These are phyloP conservation scores for Paramuricea clavata DNA, from an alignment of 92 coral and sea anemone species.

Conservation along the genomic window DNA sequence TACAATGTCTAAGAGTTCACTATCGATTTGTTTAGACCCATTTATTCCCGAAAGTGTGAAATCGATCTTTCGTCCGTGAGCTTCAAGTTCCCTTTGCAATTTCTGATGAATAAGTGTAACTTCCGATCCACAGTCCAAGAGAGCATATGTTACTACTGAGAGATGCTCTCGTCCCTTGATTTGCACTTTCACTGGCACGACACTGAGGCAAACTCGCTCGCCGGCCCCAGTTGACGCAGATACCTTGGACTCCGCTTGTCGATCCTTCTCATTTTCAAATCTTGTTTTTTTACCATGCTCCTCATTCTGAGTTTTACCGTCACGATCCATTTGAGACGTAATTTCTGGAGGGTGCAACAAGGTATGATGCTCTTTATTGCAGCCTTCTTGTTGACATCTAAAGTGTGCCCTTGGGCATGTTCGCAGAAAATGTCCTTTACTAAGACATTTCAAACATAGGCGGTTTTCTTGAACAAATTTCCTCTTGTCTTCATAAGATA, in stretches of 20 bases:
- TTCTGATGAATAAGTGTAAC: conserved; percentile 73
- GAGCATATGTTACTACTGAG: conserved; percentile 66
- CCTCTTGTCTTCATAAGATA: neutral
- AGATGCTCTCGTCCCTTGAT: conserved; percentile 55
- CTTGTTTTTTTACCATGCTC: neutral
- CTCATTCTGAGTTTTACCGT: neutral
- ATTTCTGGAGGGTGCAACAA: neutral
- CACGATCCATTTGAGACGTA: neutral
- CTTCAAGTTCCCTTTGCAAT: conserved; percentile 46
- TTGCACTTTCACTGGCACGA: conserved; percentile 74
- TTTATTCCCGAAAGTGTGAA: conserved; percentile 69
- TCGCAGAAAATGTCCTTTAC: conserved; percentile 8
- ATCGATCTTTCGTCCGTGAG: conserved; percentile 51
- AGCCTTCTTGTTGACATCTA: conserved; percentile 5
- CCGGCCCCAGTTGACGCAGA: conserved; percentile 76
- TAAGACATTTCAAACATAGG: conserved; percentile 1
- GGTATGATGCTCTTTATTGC: conserved; percentile 19
- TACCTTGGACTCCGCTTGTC: neutral
- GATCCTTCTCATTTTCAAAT: neutral
- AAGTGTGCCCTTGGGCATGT: conserved; percentile 20
- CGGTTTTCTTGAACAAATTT: conserved; percentile 10
- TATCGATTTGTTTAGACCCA: conserved; percentile 62
- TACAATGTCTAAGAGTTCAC: conserved; percentile 57
- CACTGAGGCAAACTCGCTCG: conserved; percentile 74
- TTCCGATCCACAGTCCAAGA: conserved; percentile 75